These are phyloP conservation scores for Acleris literana DNA, from an alignment of 2,888 invertebrate genomes.

Conservation along the genomic window DNA sequence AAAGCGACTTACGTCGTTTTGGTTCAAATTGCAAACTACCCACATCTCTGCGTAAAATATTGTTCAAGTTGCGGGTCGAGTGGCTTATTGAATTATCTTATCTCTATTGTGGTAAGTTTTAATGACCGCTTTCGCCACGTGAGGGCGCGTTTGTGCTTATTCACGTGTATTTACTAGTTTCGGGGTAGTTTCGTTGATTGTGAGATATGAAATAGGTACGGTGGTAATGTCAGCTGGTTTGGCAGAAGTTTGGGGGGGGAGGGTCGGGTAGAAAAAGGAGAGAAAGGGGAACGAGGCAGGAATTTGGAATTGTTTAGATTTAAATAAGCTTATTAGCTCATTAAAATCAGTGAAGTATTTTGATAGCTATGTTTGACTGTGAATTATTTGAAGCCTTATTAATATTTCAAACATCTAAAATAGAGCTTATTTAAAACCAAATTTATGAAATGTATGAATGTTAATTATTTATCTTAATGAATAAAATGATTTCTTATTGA, in stretches of 20 bases:
- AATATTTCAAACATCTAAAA: too few relatives aligned
- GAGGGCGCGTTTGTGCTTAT: slow-evolving; percentile 27
- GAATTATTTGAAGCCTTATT: too few relatives aligned
- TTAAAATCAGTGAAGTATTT: too few relatives aligned
- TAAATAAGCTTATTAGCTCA: too few relatives aligned
- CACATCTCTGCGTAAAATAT: slow-evolving; percentile 56
- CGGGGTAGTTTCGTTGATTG: slow-evolving; percentile 9
- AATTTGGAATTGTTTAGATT: too few relatives aligned
- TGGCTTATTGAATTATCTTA: slow-evolving; percentile 77
- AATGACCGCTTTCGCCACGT: slow-evolving; percentile 60
- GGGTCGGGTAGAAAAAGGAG: not conserved
- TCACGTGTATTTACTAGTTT: slow-evolving; percentile 28
- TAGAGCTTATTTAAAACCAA: too few relatives aligned
- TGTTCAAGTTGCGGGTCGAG: slow-evolving; percentile 55
- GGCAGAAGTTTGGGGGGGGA: not conserved
- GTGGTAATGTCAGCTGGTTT: slow-evolving; percentile 4
- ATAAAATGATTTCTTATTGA: too few relatives aligned
- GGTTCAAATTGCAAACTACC: slow-evolving; percentile 37
- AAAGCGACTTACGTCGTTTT: slow-evolving; percentile 7
- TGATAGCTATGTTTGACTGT: too few relatives aligned
- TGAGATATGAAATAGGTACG: slow-evolving; percentile 19
- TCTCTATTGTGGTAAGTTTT: slow-evolving; percentile 72
- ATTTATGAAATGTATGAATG: too few relatives aligned
- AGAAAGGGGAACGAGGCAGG: too few relatives aligned
- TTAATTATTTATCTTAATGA: too few relatives aligned